Percentiles rank a stretch among this genome's conserved stretches.
These are phyloP conservation scores for Myrmecophaga tridactyla DNA, from an alignment of 2,113 vertebrate species.

Conservation along the genomic window DNA sequence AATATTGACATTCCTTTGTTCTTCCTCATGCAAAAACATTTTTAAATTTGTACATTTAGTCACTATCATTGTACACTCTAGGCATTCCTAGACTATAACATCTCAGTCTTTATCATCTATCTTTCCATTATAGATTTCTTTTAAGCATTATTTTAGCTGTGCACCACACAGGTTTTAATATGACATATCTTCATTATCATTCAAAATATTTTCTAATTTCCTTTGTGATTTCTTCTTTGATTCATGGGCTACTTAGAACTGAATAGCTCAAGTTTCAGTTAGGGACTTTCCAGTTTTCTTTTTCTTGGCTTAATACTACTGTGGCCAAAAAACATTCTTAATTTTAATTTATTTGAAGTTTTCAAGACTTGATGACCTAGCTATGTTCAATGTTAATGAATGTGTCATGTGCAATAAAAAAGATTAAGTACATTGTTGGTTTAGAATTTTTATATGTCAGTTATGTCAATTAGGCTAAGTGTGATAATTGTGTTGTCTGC, in stretches of 20 bases:
- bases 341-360: background rate
- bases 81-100: too few relatives aligned
- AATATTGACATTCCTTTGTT: too few relatives aligned
- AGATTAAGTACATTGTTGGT: background rate
- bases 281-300: background rate
- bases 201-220: background rate
- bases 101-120: too few relatives aligned
- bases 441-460: background rate
- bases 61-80: too few relatives aligned
- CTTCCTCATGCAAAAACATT: too few relatives aligned
- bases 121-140: too few relatives aligned
- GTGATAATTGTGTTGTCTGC: background rate
- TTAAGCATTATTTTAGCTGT: background rate
- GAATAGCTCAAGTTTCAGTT: background rate
- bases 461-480: background rate
- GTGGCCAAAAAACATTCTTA: background rate
- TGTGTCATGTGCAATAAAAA: background rate
- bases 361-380: background rate
- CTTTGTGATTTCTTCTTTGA: background rate
- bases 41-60: too few relatives aligned
- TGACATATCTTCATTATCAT: background rate
- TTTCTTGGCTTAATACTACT: background rate
- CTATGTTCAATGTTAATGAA: background rate
- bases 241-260: background rate
- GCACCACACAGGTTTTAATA: background rate